Evolutionary conservation across 2,113 vertebrate genomes (phyloP).

Genomic region (Tragelaphus imberbis): DNA sequence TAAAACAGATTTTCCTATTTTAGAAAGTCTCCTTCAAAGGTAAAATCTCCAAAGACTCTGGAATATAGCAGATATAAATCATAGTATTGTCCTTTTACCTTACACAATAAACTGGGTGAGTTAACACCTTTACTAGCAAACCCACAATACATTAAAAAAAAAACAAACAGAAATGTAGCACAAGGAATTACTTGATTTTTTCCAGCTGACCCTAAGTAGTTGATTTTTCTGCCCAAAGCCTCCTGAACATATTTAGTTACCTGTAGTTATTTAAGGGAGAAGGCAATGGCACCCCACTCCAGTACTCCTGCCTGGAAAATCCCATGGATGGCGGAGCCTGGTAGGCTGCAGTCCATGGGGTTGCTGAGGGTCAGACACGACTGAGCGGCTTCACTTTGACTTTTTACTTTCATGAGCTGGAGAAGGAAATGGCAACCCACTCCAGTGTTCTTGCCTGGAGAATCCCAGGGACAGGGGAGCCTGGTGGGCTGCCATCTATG

Average conservation of each 20-base stretch:
- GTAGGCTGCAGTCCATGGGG: no score
- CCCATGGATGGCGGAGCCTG: no score
- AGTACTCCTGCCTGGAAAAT: no score
- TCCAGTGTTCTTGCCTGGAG: no score
- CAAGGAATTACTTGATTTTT: neutral
- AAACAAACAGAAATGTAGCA: neutral
- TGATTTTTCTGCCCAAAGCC: neutral
- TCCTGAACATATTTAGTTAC: neutral
- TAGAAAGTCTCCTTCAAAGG: neutral
- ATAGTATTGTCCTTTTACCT: neutral
- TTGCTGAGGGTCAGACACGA: no score
- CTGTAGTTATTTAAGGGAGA: neutral
- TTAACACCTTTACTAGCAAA: slow-evolving; percentile 1
- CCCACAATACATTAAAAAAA: neutral
- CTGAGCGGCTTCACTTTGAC: no score
- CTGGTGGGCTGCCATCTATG: no score
- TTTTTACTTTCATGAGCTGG: no score
- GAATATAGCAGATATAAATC: neutral
- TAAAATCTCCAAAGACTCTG: slow-evolving; percentile 4
- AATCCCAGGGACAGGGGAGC: no score
- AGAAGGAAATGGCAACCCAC: no score
- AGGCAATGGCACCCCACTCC: no score
- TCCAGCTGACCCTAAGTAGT: neutral
- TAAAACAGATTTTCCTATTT: neutral
- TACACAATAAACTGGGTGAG: neutral